Evolutionary conservation across 2,113 vertebrate genomes (phyloP), one percentile per base, ranked within the genome.

Genomic region (Holacanthus passer): DNA sequence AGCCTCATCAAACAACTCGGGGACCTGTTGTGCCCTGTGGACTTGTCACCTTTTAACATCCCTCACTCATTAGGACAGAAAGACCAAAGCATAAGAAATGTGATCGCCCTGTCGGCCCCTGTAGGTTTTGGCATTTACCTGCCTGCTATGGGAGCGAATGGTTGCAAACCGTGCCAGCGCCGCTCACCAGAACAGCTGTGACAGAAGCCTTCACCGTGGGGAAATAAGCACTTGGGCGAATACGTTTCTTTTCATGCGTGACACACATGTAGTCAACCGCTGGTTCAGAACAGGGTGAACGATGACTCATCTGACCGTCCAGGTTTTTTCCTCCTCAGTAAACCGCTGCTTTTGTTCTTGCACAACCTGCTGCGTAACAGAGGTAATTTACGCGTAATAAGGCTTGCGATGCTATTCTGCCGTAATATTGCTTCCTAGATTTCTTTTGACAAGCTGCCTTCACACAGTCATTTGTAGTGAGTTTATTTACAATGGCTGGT

Each of bases 131-230:
- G 77, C 84, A 39, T 90, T 82, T 73, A 83, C 81, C 84, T 83
- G 79, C 47, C 56, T 63, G 79, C 73, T 69, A 16, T 77, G 72
- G 79, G 41, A 76, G 63, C 45, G 14, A 86, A 69, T 72, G 73
- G 52, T 82, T 32, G 67, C 63, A 76, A 81, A 70, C 53, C 47
- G 19, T 66, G 83, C 76, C 84, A 56, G 76, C 20, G 43, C 56
- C 76, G 32, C 50, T 87, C 82, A 80, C 82, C 50, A 84, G 75
- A 87, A 62, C 86, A 79, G 73, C 67, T 75, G 74, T 64, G 86
- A 91, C 89, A 87, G 74, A 87, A 85, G 76, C 88, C 79, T 39
- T 82, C 89, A 66, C 88, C 83, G 87, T 89, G 72, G 90, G n/a
- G 87, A 78, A 85, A 89, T 79, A 77, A 75, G 81, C 79, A 77